Conservation (phyloP, 2,113 vertebrate species). For the Puntigrus tetrazona region DNA sequence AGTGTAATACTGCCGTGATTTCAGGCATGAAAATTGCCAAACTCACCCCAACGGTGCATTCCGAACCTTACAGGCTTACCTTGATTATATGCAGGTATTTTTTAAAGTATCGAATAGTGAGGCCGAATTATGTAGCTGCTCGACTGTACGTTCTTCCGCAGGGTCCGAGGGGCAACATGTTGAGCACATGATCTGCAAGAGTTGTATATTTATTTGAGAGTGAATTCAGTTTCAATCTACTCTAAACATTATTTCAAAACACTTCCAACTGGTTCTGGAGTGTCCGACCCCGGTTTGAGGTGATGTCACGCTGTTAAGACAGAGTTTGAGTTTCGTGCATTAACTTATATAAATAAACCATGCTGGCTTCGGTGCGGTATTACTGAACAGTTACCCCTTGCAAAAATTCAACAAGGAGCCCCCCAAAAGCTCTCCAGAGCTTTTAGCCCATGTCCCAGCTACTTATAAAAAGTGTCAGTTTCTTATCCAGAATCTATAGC, state of each 20-base stretch:
- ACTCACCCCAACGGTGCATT: constrained; percentile 24
- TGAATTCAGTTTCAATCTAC: constrained; percentile 54
- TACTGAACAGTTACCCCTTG: constrained; percentile 42
- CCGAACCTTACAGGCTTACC: constrained; percentile 11
- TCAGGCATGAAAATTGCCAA: constrained; percentile 37
- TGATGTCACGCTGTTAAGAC: constrained; percentile 63
- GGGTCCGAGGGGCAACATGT: constrained; percentile 3
- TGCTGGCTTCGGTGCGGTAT: constrained; percentile 44
- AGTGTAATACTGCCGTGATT: constrained; percentile 26
- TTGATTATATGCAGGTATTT: constrained; percentile 27
- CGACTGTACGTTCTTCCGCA: constrained; percentile 1
- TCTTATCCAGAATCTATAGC: constrained; percentile 27
- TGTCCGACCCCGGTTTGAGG: constrained; percentile 38
- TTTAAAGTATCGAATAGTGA: constrained; percentile 13
- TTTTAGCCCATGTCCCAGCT: constrained; percentile 43
- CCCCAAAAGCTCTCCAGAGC: constrained; percentile 54
- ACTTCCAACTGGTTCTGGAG: constrained; percentile 53
- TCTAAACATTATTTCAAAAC: constrained; percentile 60
- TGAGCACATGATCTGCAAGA: constrained; percentile 39
- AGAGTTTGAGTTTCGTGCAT: constrained; percentile 55
- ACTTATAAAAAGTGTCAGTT: constrained; percentile 46
- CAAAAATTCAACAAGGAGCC: constrained; percentile 48
- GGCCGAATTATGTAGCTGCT: constrained; percentile 19
- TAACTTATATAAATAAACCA: constrained; percentile 62
- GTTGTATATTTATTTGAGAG: constrained; percentile 50